These are phyloP conservation scores for Laticauda colubrina DNA, from an alignment of 2,113 vertebrate species.

Conservation along the genomic window DNA sequence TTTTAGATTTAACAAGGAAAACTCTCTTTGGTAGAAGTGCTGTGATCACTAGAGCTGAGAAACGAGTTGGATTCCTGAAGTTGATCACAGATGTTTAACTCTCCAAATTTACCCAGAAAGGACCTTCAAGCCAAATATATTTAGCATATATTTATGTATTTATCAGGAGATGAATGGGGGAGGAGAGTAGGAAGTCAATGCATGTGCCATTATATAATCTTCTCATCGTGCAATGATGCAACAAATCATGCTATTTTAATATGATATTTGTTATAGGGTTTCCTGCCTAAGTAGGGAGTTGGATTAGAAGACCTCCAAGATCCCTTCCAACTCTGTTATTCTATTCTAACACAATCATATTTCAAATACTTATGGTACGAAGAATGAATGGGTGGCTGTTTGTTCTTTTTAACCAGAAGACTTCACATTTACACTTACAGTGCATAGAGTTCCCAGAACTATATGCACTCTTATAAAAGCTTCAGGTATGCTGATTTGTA, in stretches of 20 bases:
- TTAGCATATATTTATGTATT: not conserved
- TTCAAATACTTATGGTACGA: not conserved
- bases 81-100: not conserved
- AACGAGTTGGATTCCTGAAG: not conserved
- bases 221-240: not conserved
- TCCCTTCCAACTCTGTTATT: too few relatives aligned
- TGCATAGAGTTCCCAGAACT: not conserved
- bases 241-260: not conserved
- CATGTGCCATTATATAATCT: not conserved
- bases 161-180: not conserved
- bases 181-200: not conserved
- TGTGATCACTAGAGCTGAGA: not conserved
- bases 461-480: not conserved
- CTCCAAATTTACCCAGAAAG: not conserved
- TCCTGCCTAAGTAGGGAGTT: too few relatives aligned
- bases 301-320: too few relatives aligned
- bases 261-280: too few relatives aligned
- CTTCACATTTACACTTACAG: not conserved
- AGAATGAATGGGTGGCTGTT: not conserved
- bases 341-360: not conserved
- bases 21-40: constrained; percentile 18
- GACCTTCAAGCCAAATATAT: not conserved
- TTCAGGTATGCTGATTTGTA: not conserved
- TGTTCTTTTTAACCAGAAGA: not conserved
- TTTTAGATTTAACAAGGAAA: constrained; percentile 22